These are phyloP conservation scores for Ancistrus triradiatus DNA, from an alignment of 2,113 vertebrate species.

Conservation along the genomic window DNA sequence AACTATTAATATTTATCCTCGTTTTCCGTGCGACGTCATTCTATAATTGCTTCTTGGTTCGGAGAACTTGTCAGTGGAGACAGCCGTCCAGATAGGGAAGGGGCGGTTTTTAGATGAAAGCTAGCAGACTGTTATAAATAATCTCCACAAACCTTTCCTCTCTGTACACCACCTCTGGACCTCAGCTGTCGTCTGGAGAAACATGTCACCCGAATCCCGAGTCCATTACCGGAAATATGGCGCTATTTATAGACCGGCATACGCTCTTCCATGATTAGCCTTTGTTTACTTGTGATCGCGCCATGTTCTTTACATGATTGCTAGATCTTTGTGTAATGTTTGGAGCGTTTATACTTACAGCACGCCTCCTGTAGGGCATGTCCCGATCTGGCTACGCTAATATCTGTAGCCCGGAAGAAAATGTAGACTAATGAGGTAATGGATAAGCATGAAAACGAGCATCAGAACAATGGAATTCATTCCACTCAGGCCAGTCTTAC, in stretches of 20 bases:
- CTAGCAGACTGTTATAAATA: slow-evolving; percentile 67
- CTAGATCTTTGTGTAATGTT: no score
- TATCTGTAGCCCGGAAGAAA: not conserved
- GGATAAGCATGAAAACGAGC: slow-evolving; percentile 35
- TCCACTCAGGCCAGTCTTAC: slow-evolving; percentile 17
- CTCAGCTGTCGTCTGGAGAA: slow-evolving; percentile 73
- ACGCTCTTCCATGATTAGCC: slow-evolving; percentile 48
- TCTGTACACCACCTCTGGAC: slow-evolving; percentile 42
- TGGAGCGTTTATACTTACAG: no score
- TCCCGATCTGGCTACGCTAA: no score
- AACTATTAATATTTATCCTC: no score
- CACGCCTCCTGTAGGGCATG: no score
- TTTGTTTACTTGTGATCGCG: no score
- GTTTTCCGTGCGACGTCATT: slow-evolving; percentile 22
- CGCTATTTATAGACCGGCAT: slow-evolving; percentile 55
- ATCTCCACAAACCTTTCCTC: slow-evolving; percentile 46
- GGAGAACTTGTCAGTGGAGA: no score
- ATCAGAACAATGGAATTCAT: slow-evolving; percentile 43
- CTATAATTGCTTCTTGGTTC: not conserved
- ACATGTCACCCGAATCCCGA: slow-evolving; percentile 47
- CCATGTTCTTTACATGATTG: no score
- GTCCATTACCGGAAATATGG: slow-evolving; percentile 64
- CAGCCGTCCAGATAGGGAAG: no score
- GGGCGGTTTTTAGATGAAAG: slow-evolving; percentile 44
- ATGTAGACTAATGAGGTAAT: slow-evolving; percentile 33